Evolutionary conservation across 2,113 vertebrate species (phyloP).

Genomic region (Oophaga pumilio): DNA sequence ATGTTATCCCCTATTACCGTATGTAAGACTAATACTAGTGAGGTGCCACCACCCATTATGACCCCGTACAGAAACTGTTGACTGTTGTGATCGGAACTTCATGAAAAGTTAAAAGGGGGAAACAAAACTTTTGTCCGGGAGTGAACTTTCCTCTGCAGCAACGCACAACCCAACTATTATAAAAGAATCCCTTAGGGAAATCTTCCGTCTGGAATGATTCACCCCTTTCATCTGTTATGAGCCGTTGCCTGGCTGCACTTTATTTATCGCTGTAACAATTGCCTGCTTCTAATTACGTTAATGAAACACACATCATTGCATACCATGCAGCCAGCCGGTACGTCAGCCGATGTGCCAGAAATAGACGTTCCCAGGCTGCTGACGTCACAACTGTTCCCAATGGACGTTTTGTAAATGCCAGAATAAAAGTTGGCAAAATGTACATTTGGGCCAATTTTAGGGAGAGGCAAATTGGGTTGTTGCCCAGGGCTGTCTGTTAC

Average conservation of each 20-base stretch:
- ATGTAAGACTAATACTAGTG: no score
- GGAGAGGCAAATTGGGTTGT: neutral
- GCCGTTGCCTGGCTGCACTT: neutral
- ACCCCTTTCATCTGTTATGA: neutral
- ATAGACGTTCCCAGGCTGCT: neutral
- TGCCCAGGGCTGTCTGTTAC: no score
- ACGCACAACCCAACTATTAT: neutral
- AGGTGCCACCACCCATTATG: neutral
- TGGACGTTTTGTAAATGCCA: neutral
- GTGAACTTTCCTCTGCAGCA: neutral
- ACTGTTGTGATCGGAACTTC: neutral
- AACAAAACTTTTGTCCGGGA: neutral
- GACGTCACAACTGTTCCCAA: neutral
- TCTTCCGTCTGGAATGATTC: neutral
- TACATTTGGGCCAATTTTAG: neutral
- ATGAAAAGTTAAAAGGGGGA: neutral
- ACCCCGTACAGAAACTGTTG: neutral
- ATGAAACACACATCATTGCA: neutral
- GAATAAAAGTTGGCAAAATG: neutral
- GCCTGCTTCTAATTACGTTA: neutral
- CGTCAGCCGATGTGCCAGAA: neutral
- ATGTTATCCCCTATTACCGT: no score
- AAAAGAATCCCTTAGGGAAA: neutral
- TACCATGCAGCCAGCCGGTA: neutral
- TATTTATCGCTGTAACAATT: slow-evolving; percentile 4